Percentiles rank a stretch among this genome's conserved stretches.
These are phyloP conservation scores for Bambusicola thoracicus DNA, from an alignment of 2,113 vertebrate genomes.

Conservation along the genomic window DNA sequence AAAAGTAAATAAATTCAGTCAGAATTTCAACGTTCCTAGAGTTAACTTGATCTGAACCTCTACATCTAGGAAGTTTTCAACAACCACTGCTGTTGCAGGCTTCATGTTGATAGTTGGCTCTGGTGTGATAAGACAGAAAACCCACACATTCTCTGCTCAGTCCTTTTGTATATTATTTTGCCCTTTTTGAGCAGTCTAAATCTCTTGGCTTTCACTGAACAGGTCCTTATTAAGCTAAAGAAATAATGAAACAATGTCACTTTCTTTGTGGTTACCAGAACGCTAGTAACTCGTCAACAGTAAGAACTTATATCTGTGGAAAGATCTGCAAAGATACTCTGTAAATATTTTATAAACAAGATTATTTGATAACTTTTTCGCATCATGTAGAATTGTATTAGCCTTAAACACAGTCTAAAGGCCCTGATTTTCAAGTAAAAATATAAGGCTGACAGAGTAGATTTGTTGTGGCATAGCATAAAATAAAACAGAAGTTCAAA, in stretches of 20 bases:
- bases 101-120: not conserved
- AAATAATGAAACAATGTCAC: not conserved
- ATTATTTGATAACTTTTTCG: not conserved
- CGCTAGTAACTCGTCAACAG: not conserved
- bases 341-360: not conserved
- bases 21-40: not conserved
- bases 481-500: not conserved
- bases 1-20: not conserved
- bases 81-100: not conserved
- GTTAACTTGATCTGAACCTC: not conserved
- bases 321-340: not conserved
- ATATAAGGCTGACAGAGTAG: not conserved
- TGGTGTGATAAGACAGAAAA: not conserved
- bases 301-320: not conserved
- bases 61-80: not conserved
- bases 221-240: not conserved
- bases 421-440: not conserved
- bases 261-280: not conserved
- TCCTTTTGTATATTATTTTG: not conserved
- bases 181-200: not conserved
- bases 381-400: not conserved
- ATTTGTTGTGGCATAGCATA: not conserved
- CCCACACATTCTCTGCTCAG: not conserved
- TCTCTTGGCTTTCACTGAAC: conserved; percentile 4
- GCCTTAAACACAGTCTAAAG: not conserved